Base-by-base conservation (phyloP, 1,140 invertebrate species). In the Sitophilus oryzae region DNA sequence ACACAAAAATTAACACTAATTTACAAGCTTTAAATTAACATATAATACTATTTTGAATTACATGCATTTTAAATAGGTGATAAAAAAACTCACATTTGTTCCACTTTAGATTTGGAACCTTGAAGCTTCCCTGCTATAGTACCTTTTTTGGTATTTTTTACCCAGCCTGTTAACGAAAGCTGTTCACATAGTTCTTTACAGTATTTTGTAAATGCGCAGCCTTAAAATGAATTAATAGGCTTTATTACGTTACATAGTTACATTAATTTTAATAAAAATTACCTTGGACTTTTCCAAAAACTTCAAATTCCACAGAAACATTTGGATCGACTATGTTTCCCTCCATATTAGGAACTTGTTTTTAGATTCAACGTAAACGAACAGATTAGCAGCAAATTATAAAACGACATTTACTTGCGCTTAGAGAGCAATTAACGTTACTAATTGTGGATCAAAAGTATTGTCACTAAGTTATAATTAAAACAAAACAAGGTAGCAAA, bases 21-120 rank as follows among this genome's bases (percentile, higher is more conserved):
- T n/a, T n/a, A n/a, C n/a, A n/a, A n/a, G n/a, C n/a, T n/a, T n/a
- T n/a, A n/a, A n/a, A n/a, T n/a, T n/a, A n/a, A n/a, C n/a, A n/a
- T n/a, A n/a, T n/a, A n/a, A n/a, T n/a, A n/a, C n/a, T n/a, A n/a
- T n/a, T n/a, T n/a, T n/a, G n/a, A n/a, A n/a, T n/a, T n/a, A n/a
- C n/a, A n/a, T n/a, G n/a, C n/a, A n/a, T n/a, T n/a, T n/a, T n/a
- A n/a, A n/a, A n/a, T n/a, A n/a, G n/a, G n/a, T n/a, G n/a, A n/a
- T n/a, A n/a, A n/a, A n/a, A n/a, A n/a, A n/a, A 81, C 86, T 84
- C 77, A 93, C 91, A 93, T 88, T 69, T 89, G 82, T 70, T 93
- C 86, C 49, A 93, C 74, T 57, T 82, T 78, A 5, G 79, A 74
- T 68, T 87, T 89, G 11, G 76, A 76, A 18, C 91, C 91, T 74